Percentiles rank a stretch among this genome's conserved stretches.
Conservation (phyloP, 2,113 vertebrate species). For the Falcunculus frontatus region DNA sequence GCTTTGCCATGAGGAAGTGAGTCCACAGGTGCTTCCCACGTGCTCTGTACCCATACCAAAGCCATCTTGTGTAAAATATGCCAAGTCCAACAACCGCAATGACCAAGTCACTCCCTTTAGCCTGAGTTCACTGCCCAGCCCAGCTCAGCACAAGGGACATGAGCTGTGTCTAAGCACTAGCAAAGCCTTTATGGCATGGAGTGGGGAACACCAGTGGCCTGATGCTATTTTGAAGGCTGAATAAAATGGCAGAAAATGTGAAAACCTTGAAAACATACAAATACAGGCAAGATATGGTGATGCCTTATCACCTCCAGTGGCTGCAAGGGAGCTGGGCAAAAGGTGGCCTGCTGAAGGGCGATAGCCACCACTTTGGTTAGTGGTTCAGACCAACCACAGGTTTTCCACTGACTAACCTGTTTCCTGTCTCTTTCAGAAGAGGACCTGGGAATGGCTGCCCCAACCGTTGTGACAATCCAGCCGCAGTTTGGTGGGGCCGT, state of each 20-base stretch:
- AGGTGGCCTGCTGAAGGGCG: rapidly evolving
- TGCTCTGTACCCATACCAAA: not conserved
- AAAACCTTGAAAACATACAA: not conserved
- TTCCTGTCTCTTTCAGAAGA: not conserved
- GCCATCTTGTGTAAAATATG: not conserved
- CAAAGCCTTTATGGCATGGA: not conserved
- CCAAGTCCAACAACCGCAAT: rapidly evolving
- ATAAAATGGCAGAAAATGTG: not conserved
- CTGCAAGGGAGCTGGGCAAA: not conserved
- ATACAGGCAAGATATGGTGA: not conserved
- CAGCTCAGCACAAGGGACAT: not conserved
- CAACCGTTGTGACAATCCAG: not conserved
- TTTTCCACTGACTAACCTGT: rapidly evolving
- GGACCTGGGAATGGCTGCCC: not conserved
- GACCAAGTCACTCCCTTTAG: not conserved
- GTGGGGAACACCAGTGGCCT: not conserved
- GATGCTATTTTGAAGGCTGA: not conserved
- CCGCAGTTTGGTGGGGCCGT: rapidly evolving
- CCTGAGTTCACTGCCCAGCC: not conserved
- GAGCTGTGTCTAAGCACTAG: not conserved
- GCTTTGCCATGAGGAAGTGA: not conserved
- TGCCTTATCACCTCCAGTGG: rapidly evolving
- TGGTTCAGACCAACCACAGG: rapidly evolving
- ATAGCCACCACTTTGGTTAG: rapidly evolving
- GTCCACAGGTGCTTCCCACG: rapidly evolving